Base-by-base conservation (phyloP, 2,888 invertebrate genomes). In the Napeogenes inachia region DNA sequence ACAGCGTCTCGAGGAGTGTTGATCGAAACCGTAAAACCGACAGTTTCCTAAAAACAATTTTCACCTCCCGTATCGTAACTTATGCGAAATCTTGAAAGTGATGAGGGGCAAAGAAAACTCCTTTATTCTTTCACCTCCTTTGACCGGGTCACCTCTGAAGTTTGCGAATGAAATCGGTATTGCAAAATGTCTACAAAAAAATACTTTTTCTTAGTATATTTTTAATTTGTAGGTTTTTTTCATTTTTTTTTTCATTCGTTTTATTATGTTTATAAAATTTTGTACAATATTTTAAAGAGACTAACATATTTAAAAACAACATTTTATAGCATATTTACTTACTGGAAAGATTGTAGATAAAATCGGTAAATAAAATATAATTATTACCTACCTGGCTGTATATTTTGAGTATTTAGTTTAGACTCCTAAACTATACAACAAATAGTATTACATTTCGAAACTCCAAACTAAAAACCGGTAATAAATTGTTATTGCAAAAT, bases 121-220 rank as follows among this genome's bases (percentile, higher is more conserved):
- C 72, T 72, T 75, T 78, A 80, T 81, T 82, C 78, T 77, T 79
- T 70, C 71, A 74, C 68, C 73, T 79, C 73, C 77, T 83, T 80
- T 84, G 82, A 85, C 85, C 84, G 78, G 78, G 82, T 83, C 80
- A 83, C 75, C 78, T 72, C 73, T 73, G 62, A 72, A 82, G 77
- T 82, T 82, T 75, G 68, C 64, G 70, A 76, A 77, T 78, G 76
- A 74, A 76, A 71, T 71, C 76, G 81, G 80, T 81, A 84, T 82
- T 82, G 81, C 76, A 74, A 74, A 77, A 77, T 77, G 78, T 83
- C 76, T 76, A 74, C 73, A 73, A 79, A 82, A 82, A 84, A 81
- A 78, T 84, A 84, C 76, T 84, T 84, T 79, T 69, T 70, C 65
- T 67, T 66, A 67, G 59, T 62, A 56, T 63, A 65, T 60, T 56